Percentiles rank a stretch among this genome's conserved stretches.
Evolutionary conservation across 2,888 invertebrate genomes (phyloP).

Genomic region (Andricus quercusramuli): DNA sequence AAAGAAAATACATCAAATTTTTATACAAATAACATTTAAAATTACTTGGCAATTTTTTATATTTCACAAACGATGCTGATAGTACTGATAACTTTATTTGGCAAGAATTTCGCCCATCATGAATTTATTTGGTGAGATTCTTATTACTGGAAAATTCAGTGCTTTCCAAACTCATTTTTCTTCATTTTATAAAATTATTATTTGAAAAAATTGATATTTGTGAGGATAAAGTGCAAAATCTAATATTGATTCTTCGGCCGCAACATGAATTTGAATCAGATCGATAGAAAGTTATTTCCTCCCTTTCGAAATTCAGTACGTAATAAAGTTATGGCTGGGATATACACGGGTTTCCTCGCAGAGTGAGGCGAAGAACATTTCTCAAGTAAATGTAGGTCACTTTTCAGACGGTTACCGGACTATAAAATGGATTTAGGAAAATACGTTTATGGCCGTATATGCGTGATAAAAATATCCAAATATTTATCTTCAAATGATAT

Average conservation of each 20-base stretch:
- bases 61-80: too few relatives aligned
- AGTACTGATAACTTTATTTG: too few relatives aligned
- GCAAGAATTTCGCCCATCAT: too few relatives aligned
- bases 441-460: conserved; percentile 28
- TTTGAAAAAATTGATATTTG: conserved; percentile 59
- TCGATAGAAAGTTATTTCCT: conserved; percentile 63
- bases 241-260: conserved; percentile 55
- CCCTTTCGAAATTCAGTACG: conserved; percentile 50
- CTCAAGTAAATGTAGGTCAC: conserved; percentile 37
- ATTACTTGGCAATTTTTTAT: too few relatives aligned
- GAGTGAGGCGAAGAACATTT: conserved; percentile 11
- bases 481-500: conserved; percentile 26
- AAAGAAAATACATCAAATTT: too few relatives aligned
- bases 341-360: conserved; percentile 33
- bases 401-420: conserved; percentile 25
- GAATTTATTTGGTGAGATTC: too few relatives aligned
- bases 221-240: conserved; percentile 63
- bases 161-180: too few relatives aligned
- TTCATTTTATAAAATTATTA: neutral
- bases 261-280: conserved; percentile 60
- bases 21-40: too few relatives aligned
- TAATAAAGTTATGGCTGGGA: conserved; percentile 45
- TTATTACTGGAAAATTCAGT: too few relatives aligned
- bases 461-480: conserved; percentile 29
- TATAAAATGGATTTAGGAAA: conserved; percentile 40